Conservation (phyloP, 2,888 invertebrate genomes). For the Phragmatobia fuliginosa region DNA sequence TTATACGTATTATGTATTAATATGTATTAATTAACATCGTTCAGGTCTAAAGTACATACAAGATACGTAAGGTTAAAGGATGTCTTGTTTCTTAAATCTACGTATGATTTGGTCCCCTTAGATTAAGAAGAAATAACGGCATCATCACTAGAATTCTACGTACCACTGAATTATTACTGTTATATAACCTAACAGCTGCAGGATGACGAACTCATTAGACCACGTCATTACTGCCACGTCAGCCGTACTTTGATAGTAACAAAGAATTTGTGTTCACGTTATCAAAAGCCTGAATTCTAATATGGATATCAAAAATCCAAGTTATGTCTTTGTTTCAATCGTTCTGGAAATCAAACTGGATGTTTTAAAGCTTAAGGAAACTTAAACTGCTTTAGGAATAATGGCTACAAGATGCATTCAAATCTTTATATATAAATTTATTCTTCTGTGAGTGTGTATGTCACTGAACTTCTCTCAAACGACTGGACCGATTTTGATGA, state of each 20-base stretch:
- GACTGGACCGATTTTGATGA: too few relatives aligned
- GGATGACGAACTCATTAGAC: slow-evolving; percentile 1
- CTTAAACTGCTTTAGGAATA: too few relatives aligned
- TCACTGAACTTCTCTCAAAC: too few relatives aligned
- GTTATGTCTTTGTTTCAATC: not conserved
- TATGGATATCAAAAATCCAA: not conserved
- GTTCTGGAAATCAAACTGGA: not conserved
- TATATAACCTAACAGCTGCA: slow-evolving; percentile 3
- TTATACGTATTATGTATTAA: too few relatives aligned
- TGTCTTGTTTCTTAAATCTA: not conserved
- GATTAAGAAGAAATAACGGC: not conserved
- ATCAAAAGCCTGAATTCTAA: not conserved
- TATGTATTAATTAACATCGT: too few relatives aligned
- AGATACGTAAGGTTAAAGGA: not conserved
- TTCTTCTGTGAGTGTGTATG: too few relatives aligned
- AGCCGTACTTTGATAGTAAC: not conserved
- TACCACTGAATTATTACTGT: not conserved
- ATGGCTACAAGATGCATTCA: too few relatives aligned
- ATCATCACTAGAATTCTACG: not conserved
- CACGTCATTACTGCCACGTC: slow-evolving; percentile 4
- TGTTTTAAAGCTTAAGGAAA: too few relatives aligned
- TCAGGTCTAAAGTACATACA: too few relatives aligned
- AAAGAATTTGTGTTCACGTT: not conserved
- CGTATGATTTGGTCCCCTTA: not conserved
- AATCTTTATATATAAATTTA: too few relatives aligned